A percentile compares a stretch with the other conserved stretches of the same genome.
Evolutionary conservation across 1,140 invertebrate species (phyloP).

Genomic region (Linepithema humile): DNA sequence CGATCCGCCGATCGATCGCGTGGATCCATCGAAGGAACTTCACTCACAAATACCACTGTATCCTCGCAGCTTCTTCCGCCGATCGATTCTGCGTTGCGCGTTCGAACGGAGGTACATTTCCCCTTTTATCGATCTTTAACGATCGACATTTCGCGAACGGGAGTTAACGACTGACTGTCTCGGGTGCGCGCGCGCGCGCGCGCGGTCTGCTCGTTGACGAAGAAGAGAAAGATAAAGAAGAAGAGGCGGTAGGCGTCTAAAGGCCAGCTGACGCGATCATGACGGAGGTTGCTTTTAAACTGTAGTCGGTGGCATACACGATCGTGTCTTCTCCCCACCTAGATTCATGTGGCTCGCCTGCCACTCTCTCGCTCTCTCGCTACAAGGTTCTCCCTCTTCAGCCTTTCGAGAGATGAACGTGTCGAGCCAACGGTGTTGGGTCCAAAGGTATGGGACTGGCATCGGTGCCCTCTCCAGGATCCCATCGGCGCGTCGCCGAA

Average conservation of each 20-base stretch:
- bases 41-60: conserved; percentile 1
- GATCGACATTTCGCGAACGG: background rate
- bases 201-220: conserved; percentile 67
- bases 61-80: background rate
- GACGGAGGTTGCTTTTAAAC: conserved; percentile 83
- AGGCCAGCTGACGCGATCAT: conserved; percentile 82
- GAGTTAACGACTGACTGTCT: background rate
- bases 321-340: conserved; percentile 78
- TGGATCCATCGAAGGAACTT: background rate
- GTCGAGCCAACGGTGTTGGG: conserved; percentile 50
- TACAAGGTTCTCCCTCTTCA: conserved; percentile 63
- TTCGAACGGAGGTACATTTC: background rate
- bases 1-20: conserved; percentile 15
- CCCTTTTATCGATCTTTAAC: background rate
- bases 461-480: background rate
- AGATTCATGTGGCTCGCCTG: conserved; percentile 51
- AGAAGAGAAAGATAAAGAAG: conserved; percentile 9
- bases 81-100: background rate
- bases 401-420: conserved; percentile 79
- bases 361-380: conserved; percentile 50
- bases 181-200: conserved; percentile 60
- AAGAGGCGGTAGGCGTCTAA: conserved; percentile 66
- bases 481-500: background rate
- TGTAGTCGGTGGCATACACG: conserved; percentile 78
- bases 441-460: conserved; percentile 1